These are phyloP conservation scores for Onchidella celtica DNA, from an alignment of 2,888 invertebrate genomes.

Conservation along the genomic window DNA sequence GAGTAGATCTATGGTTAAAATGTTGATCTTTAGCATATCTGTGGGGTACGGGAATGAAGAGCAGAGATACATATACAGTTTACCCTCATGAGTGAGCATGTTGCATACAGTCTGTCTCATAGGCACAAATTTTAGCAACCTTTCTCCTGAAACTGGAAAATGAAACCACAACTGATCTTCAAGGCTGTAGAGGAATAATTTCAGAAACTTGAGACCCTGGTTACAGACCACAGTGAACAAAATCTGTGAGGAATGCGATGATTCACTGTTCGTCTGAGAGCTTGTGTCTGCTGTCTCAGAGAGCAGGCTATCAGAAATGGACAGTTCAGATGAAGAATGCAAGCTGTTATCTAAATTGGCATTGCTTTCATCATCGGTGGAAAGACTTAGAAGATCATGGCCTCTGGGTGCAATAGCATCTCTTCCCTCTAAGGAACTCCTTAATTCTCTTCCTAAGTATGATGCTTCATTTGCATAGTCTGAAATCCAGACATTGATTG, in stretches of 20 bases:
- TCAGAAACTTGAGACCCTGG: constrained; percentile 74
- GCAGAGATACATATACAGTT: constrained; percentile 75
- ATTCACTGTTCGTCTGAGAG: constrained; percentile 35
- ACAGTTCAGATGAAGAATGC: constrained; percentile 30
- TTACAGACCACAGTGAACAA: constrained; percentile 74
- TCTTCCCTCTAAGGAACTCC: constrained; percentile 57
- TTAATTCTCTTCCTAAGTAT: constrained; percentile 57
- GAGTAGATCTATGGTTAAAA: constrained; percentile 72
- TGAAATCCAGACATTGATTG: constrained; percentile 70
- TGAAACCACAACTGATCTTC: constrained; percentile 72
- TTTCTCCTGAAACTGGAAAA: constrained; percentile 72
- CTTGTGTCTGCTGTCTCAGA: constrained; percentile 13
- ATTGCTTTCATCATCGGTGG: constrained; percentile 4
- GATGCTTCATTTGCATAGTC: constrained; percentile 61
- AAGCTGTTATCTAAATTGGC: constrained; percentile 11
- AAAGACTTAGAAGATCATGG: not conserved
- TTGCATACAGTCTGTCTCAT: constrained; percentile 74
- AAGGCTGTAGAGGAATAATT: constrained; percentile 72
- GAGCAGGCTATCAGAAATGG: not conserved
- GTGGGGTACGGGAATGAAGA: constrained; percentile 78
- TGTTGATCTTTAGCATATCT: constrained; percentile 76
- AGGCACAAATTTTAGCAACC: constrained; percentile 72
- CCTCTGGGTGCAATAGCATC: constrained; percentile 33
- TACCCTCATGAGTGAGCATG: constrained; percentile 69
- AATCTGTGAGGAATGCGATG: constrained; percentile 54